A percentile compares a stretch with the other conserved stretches of the same genome.
phyloP scores from a whole-genome alignment of 2,113 vertebrate genomes.

The Gnathonemus longibarbis region DNA sequence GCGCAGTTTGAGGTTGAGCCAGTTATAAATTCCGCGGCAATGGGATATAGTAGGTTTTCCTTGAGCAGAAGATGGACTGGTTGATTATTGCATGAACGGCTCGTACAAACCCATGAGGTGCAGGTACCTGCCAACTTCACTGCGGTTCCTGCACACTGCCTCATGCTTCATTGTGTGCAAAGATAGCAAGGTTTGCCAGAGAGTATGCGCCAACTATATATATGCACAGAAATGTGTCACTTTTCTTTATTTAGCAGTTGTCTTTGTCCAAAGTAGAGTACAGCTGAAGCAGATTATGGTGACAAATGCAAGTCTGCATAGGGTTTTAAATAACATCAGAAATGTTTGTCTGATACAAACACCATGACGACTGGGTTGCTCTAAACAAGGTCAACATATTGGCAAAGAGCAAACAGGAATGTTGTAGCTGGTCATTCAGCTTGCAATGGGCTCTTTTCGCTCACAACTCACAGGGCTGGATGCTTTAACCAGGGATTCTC shows the following conservation, averaged over 20 bases:
- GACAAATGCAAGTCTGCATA: neutral
- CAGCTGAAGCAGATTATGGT: neutral
- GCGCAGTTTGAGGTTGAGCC: neutral
- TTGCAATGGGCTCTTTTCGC: neutral
- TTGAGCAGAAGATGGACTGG: neutral
- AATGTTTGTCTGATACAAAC: neutral
- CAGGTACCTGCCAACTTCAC: neutral
- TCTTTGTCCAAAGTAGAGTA: neutral
- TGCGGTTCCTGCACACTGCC: neutral
- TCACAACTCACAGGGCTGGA: neutral
- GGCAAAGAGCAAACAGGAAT: neutral
- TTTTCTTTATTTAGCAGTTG: neutral
- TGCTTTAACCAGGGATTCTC: neutral
- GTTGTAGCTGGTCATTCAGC: neutral
- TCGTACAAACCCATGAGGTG: neutral
- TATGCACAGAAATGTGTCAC: neutral
- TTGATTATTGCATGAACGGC: neutral
- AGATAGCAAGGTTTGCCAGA: neutral
- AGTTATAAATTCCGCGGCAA: neutral
- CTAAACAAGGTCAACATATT: neutral
- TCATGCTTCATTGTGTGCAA: neutral
- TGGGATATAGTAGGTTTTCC: neutral
- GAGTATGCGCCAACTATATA: neutral
- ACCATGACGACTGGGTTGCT: neutral
- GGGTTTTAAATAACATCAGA: neutral